A percentile compares a stretch with the other conserved stretches of the same genome.
These are phyloP conservation scores for Ovibos moschatus DNA, from an alignment of 2,113 vertebrate genomes.

Conservation along the genomic window DNA sequence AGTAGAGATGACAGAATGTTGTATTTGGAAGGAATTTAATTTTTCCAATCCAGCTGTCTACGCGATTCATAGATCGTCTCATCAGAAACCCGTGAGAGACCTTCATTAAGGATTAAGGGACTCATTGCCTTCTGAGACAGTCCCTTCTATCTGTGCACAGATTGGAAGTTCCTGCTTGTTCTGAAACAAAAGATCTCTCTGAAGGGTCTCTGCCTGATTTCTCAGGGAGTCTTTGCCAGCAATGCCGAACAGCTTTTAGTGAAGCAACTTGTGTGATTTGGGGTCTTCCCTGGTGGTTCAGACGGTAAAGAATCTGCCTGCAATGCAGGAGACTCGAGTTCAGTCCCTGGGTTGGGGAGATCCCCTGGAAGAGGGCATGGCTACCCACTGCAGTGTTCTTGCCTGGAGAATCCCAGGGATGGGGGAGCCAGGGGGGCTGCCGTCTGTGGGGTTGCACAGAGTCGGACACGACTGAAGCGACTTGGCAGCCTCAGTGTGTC, in stretches of 20 bases:
- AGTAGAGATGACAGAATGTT: background rate
- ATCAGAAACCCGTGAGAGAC: background rate
- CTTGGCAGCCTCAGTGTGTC: background rate
- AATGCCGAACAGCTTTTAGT: background rate
- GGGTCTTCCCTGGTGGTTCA: background rate
- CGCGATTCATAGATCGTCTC: background rate
- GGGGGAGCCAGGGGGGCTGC: background rate
- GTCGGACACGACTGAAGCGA: accelerated
- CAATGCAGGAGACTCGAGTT: background rate
- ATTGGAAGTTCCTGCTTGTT: background rate
- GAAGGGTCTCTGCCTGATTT: background rate
- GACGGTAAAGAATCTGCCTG: background rate
- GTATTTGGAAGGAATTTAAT: background rate
- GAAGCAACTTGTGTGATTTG: background rate
- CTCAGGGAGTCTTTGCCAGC: background rate
- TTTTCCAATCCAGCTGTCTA: background rate
- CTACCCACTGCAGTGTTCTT: background rate
- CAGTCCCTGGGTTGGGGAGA: background rate
- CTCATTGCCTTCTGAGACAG: too few species aligned
- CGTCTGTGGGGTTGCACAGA: accelerated
- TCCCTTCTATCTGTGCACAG: background rate
- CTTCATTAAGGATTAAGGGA: background rate
- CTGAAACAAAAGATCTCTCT: background rate
- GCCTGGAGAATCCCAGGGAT: background rate
- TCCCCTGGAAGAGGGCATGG: background rate